Evolutionary conservation across 2,797 vertebrate species (phyloP).

Genomic region (Danio jaintianensis): DNA sequence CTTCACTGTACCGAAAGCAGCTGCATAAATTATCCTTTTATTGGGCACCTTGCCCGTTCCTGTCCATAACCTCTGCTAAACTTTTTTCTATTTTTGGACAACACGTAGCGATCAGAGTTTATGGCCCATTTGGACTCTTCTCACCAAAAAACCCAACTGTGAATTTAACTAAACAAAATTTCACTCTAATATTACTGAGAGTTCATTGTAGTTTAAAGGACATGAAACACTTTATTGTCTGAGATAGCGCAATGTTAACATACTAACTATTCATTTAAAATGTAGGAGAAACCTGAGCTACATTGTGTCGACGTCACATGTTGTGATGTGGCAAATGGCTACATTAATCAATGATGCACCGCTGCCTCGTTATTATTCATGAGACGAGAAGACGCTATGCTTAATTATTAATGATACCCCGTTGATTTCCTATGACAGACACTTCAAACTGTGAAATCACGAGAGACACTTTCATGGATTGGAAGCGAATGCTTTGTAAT

Average conservation of each 20-base stretch:
- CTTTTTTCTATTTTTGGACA: conserved; percentile 38
- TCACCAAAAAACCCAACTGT: conserved; percentile 5
- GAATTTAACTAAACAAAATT: not conserved
- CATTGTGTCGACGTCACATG: too few species aligned
- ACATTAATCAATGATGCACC: too few species aligned
- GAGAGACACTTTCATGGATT: too few species aligned
- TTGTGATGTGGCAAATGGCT: too few species aligned
- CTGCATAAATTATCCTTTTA: conserved; percentile 73
- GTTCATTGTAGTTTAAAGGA: too few species aligned
- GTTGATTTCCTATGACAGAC: not conserved
- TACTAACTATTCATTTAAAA: too few species aligned
- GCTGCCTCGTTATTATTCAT: too few species aligned
- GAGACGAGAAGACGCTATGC: too few species aligned
- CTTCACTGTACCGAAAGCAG: conserved; percentile 63
- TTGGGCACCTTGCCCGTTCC: conserved; percentile 61
- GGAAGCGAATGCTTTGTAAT: too few species aligned
- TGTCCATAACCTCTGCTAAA: conserved; percentile 48
- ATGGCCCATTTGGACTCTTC: conserved; percentile 21
- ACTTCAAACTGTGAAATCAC: not conserved
- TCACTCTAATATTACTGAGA: not conserved
- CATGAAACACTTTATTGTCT: too few species aligned
- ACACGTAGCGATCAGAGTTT: not conserved
- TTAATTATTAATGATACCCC: not conserved
- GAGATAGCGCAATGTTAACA: too few species aligned
- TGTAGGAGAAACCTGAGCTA: too few species aligned